A percentile compares a stretch with the other conserved stretches of the same genome.
Conservation (phyloP, 2,113 vertebrate species). For the Hippocampus zosterae region DNA sequence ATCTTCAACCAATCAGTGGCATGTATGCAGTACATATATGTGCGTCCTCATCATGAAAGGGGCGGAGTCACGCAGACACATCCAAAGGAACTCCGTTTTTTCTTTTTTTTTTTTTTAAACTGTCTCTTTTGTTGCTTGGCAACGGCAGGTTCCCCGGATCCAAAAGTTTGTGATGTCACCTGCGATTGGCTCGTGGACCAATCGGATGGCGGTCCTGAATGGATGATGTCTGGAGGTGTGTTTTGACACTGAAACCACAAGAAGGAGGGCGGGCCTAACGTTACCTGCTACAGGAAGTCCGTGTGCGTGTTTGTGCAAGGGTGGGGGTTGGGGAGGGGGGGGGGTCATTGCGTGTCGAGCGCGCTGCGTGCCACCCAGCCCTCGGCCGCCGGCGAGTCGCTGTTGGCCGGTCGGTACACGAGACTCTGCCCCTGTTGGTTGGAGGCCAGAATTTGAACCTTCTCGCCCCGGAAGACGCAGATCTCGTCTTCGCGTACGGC, state of each 20-base stretch:
- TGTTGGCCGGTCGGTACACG: conserved; percentile 91
- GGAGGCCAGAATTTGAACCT: conserved; percentile 92
- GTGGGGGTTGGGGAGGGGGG: not conserved
- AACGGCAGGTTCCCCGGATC: conserved; percentile 33
- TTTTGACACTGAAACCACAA: conserved; percentile 47
- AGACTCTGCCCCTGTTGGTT: conserved; percentile 99
- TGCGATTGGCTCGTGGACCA: conserved; percentile 23
- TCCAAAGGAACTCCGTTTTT: conserved; percentile 1
- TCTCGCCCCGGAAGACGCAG: conserved; percentile 90
- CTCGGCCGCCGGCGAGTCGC: conserved; percentile 89
- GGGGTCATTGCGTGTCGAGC: conserved; percentile 68
- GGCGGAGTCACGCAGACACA: conserved; percentile 15
- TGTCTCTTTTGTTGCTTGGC: conserved; percentile 42
- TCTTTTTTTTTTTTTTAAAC: conserved; percentile 19
- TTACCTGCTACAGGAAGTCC: conserved; percentile 45
- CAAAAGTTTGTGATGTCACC: conserved; percentile 37
- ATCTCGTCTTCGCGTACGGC: conserved; percentile 98
- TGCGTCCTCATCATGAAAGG: conserved; percentile 39
- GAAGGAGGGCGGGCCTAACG: conserved; percentile 41
- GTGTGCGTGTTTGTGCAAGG: conserved; percentile 18
- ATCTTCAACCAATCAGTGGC: conserved; percentile 29
- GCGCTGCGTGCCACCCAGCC: conserved; percentile 95
- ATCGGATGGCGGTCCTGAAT: conserved; percentile 31
- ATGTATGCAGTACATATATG: conserved; percentile 46
- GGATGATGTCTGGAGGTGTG: conserved; percentile 29